Evolutionary conservation across 2,113 vertebrate genomes (phyloP).

Genomic region (Otus sunia): DNA sequence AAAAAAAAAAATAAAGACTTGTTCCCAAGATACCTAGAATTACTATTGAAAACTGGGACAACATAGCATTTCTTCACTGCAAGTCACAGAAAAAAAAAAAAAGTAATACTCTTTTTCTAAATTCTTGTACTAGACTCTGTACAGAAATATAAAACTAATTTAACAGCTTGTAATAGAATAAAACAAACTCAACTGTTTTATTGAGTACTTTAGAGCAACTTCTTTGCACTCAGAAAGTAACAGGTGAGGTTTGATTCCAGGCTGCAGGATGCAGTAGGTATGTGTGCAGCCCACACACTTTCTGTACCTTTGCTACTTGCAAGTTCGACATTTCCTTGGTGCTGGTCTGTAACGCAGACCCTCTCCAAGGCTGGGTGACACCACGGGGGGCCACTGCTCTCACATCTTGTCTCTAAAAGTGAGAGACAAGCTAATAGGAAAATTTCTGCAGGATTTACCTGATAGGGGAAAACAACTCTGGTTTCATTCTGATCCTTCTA

Average conservation of each 20-base stretch:
- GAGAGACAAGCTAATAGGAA: background rate
- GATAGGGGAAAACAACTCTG: background rate
- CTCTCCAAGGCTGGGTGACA: background rate
- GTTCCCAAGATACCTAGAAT: background rate
- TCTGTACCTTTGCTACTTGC: background rate
- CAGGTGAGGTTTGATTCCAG: background rate
- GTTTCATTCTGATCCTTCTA: background rate
- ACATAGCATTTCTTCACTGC: background rate
- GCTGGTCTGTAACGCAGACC: background rate
- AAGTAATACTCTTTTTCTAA: background rate
- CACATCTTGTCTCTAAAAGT: background rate
- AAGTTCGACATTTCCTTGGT: background rate
- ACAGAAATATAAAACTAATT: background rate
- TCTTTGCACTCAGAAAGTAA: background rate
- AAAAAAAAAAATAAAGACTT: background rate
- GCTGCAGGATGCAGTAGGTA: background rate
- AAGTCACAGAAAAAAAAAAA: background rate
- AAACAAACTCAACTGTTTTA: background rate
- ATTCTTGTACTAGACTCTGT: background rate
- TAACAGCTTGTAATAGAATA: background rate
- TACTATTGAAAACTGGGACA: background rate
- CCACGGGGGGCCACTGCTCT: rapidly evolving
- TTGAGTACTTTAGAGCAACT: background rate
- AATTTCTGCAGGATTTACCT: background rate
- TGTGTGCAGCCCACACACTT: background rate